Conservation (phyloP, 2,113 vertebrate genomes). For the Camarhynchus parvulus region DNA sequence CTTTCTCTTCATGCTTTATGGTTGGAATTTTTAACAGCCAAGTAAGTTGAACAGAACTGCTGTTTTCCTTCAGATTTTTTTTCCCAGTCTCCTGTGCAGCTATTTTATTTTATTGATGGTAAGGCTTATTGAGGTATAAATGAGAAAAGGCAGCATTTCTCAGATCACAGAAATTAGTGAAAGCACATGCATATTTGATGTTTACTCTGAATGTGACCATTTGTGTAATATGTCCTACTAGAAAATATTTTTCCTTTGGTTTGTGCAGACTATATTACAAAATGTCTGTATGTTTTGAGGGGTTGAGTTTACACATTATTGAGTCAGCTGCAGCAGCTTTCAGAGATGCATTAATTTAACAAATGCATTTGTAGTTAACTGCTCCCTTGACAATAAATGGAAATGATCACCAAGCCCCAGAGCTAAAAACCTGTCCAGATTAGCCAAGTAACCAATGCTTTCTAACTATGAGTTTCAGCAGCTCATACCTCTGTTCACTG, state of each 20-base stretch:
- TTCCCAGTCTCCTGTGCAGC: background rate
- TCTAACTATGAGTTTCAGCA: background rate
- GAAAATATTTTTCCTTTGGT: background rate
- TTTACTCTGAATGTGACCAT: background rate
- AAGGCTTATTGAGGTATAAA: background rate
- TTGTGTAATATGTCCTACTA: background rate
- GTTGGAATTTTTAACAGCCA: background rate
- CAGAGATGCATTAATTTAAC: background rate
- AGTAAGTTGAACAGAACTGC: background rate
- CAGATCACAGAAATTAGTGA: background rate
- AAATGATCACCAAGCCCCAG: background rate
- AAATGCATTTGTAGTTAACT: background rate
- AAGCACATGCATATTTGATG: background rate
- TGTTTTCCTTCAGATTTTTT: background rate
- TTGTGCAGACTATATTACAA: background rate
- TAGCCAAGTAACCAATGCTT: background rate
- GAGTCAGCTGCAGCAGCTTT: background rate
- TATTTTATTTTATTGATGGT: background rate
- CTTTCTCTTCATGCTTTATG: background rate
- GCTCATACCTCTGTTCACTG: background rate
- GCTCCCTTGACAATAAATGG: background rate
- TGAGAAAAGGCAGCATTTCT: background rate
- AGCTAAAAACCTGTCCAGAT: background rate
- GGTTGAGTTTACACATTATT: background rate
- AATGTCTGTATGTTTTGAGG: background rate